Evolutionary conservation across 2,888 invertebrate genomes (phyloP).

Genomic region (Beris chalybata): DNA sequence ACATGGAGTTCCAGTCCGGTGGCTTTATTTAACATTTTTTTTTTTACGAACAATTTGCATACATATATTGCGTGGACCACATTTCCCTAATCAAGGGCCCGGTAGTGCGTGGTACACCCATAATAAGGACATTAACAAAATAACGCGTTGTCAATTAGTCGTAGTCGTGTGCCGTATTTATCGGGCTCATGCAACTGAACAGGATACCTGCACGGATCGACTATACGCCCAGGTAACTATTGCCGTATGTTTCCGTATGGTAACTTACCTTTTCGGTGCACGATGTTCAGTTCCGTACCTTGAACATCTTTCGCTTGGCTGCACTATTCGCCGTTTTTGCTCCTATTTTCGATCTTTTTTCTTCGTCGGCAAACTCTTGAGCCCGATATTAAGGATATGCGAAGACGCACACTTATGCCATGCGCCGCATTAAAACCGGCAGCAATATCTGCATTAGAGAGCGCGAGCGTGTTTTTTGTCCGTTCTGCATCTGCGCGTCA

Average conservation of each 20-base stretch:
- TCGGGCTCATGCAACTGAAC: slow-evolving; percentile 13
- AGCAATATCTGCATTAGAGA: background rate
- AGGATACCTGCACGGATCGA: too few species aligned
- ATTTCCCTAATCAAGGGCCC: slow-evolving; percentile 15
- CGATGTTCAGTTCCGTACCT: slow-evolving; percentile 8
- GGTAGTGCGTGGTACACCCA: slow-evolving; percentile 20
- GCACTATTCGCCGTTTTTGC: slow-evolving; percentile 1
- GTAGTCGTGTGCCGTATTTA: slow-evolving; percentile 13
- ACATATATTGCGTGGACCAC: background rate
- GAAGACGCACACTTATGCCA: slow-evolving; percentile 14
- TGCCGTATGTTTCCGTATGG: too few species aligned
- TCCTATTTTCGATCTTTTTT: background rate
- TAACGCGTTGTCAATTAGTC: slow-evolving; percentile 22
- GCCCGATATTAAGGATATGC: slow-evolving; percentile 5
- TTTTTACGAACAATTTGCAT: background rate
- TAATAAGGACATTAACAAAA: slow-evolving; percentile 22
- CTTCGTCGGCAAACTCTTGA: background rate
- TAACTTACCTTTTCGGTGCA: background rate
- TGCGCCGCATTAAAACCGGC: slow-evolving; percentile 7
- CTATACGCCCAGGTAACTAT: too few species aligned
- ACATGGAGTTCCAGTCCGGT: slow-evolving; percentile 24
- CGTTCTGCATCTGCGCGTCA: slow-evolving; percentile 19
- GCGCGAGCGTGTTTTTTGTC: background rate
- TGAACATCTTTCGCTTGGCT: slow-evolving; percentile 14
- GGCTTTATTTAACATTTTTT: slow-evolving; percentile 19